phyloP scores from a whole-genome alignment of 1,140 invertebrate species.

The Harpegnathos saltator region DNA sequence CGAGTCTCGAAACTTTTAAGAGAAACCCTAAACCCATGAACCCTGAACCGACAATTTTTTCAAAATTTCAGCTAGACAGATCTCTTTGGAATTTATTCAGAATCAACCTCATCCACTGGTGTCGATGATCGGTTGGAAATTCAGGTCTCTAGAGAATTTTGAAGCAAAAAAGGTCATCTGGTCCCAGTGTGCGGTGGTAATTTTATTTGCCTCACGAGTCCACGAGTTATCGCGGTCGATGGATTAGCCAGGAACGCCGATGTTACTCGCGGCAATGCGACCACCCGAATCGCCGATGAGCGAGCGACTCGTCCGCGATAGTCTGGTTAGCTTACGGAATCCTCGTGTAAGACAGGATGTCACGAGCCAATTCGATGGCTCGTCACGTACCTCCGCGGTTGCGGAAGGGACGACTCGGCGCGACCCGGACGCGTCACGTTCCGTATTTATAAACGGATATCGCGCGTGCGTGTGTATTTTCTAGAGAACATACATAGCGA shows the following conservation, averaged over 20 bases:
- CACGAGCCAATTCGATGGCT: constrained; percentile 66
- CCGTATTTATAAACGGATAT: constrained; percentile 45
- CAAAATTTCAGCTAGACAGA: too few species aligned
- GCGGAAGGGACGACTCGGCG: constrained; percentile 45
- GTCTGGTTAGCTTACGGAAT: constrained; percentile 37
- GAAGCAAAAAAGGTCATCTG: too few species aligned
- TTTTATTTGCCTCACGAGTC: too few species aligned
- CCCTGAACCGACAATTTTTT: too few species aligned
- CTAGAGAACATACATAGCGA: background rate
- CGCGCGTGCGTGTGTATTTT: constrained; percentile 26
- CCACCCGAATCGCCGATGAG: constrained; percentile 47
- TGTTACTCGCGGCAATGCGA: constrained; percentile 3
- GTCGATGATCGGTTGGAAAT: too few species aligned
- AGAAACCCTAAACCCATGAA: too few species aligned
- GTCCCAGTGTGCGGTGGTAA: too few species aligned
- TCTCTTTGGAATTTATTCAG: too few species aligned
- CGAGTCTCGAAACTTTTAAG: too few species aligned
- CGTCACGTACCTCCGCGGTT: constrained; percentile 68
- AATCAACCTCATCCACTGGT: too few species aligned
- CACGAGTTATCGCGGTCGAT: too few species aligned
- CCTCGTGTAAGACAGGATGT: constrained; percentile 69
- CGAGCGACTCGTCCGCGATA: constrained; percentile 48
- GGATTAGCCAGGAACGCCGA: constrained; percentile 8
- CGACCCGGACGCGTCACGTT: constrained; percentile 40
- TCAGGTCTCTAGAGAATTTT: too few species aligned